These are phyloP conservation scores for Enteromius mattozi DNA, from an alignment of 2,797 vertebrate genomes.

Conservation along the genomic window DNA sequence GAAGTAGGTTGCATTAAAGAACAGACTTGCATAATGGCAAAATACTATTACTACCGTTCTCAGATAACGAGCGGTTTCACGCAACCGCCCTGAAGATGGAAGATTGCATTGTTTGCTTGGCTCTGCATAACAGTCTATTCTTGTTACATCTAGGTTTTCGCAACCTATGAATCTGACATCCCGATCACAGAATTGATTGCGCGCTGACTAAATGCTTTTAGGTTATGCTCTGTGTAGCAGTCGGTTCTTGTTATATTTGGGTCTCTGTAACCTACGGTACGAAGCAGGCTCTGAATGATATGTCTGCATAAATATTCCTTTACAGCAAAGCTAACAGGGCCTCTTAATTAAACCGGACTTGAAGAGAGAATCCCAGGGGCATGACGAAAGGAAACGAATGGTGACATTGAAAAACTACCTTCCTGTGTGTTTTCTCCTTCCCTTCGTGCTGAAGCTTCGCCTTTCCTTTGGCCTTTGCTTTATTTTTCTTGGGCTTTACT, in stretches of 20 bases:
- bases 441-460: conserved; percentile 46
- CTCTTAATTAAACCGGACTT: conserved; percentile 47
- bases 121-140: background rate
- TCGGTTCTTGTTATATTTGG: conserved; percentile 35
- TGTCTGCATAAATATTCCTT: conserved; percentile 41
- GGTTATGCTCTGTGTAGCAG: conserved; percentile 1
- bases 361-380: conserved; percentile 34
- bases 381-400: conserved; percentile 26
- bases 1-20: conserved; percentile 24
- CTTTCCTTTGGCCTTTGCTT: conserved; percentile 49
- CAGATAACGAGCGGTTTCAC: conserved; percentile 2
- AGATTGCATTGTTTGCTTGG: background rate
- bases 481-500: conserved; percentile 61
- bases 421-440: conserved; percentile 63
- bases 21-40: conserved; percentile 36
- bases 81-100: background rate
- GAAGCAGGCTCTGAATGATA: conserved; percentile 26
- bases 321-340: conserved; percentile 25
- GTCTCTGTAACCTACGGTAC: conserved; percentile 10
- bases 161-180: conserved; percentile 11
- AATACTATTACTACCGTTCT: background rate
- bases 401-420: conserved; percentile 69
- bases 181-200: background rate
- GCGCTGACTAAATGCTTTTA: conserved; percentile 22
- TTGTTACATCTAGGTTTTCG: background rate